Evolutionary conservation across 2,888 invertebrate genomes (phyloP).

Genomic region (Nomada flava): DNA sequence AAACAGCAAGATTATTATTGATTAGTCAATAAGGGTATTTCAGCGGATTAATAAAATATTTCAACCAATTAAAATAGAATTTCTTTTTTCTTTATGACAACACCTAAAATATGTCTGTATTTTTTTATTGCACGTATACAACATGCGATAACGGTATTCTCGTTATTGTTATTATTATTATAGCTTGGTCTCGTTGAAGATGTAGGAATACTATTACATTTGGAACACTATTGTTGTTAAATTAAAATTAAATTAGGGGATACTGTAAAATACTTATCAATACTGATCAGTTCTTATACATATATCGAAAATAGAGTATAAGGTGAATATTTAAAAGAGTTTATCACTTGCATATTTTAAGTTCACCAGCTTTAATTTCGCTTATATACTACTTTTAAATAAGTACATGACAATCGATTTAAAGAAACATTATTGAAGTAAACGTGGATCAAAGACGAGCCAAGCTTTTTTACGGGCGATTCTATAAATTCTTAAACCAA

Average conservation of each 20-base stretch:
- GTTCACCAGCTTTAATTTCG: constrained; percentile 20
- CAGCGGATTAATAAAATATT: constrained; percentile 75
- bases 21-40: constrained; percentile 47
- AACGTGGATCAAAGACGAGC: constrained; percentile 7
- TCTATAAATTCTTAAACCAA: not conserved
- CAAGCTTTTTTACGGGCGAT: constrained; percentile 2
- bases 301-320: constrained; percentile 43
- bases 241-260: constrained; percentile 45
- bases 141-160: constrained; percentile 29
- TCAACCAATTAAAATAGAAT: constrained; percentile 75
- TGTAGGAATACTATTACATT: constrained; percentile 26
- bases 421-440: constrained; percentile 17
- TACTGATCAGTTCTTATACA: constrained; percentile 55
- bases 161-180: constrained; percentile 30
- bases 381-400: constrained; percentile 52
- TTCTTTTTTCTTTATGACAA: constrained; percentile 56
- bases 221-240: constrained; percentile 33
- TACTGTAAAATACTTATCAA: constrained; percentile 41
- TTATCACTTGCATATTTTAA: constrained; percentile 8
- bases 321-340: constrained; percentile 20
- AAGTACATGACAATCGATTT: constrained; percentile 33
- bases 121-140: constrained; percentile 32
- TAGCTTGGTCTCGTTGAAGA: constrained; percentile 51
- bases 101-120: constrained; percentile 56
- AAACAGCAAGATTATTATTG: constrained; percentile 49